These are phyloP conservation scores for Ophion ventricosus DNA, from an alignment of 2,888 invertebrate species.

Conservation along the genomic window DNA sequence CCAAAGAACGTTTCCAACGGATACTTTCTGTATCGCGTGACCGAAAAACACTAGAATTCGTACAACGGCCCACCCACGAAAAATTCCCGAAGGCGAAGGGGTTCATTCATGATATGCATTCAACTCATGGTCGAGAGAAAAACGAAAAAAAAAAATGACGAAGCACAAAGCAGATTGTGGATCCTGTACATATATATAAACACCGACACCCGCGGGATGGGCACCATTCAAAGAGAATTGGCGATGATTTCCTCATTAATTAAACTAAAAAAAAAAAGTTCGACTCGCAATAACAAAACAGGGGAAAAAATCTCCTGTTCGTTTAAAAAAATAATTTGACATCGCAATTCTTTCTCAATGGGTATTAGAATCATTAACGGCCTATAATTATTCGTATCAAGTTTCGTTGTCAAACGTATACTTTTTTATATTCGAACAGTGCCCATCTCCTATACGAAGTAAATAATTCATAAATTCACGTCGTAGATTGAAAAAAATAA, in stretches of 20 bases:
- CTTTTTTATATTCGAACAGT: constrained; percentile 29
- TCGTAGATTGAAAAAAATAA: constrained; percentile 42
- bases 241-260: not conserved
- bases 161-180: constrained; percentile 21
- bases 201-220: constrained; percentile 7
- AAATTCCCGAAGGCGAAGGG: constrained; percentile 10
- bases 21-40: too few species aligned
- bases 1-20: too few species aligned
- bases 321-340: too few species aligned
- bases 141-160: not conserved
- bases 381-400: too few species aligned
- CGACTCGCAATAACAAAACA: not conserved
- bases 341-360: too few species aligned
- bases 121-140: too few species aligned
- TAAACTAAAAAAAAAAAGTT: not conserved
- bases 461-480: constrained; percentile 52
- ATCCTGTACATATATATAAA: constrained; percentile 38
- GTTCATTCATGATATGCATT: too few species aligned
- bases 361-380: too few species aligned
- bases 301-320: too few species aligned
- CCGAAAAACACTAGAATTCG: too few species aligned
- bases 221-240: constrained; percentile 12
- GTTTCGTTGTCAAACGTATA: too few species aligned
- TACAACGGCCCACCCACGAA: not conserved
- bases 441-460: constrained; percentile 47